phyloP scores from a whole-genome alignment of 2,113 vertebrate species.

The Brachionichthys hirsutus region DNA sequence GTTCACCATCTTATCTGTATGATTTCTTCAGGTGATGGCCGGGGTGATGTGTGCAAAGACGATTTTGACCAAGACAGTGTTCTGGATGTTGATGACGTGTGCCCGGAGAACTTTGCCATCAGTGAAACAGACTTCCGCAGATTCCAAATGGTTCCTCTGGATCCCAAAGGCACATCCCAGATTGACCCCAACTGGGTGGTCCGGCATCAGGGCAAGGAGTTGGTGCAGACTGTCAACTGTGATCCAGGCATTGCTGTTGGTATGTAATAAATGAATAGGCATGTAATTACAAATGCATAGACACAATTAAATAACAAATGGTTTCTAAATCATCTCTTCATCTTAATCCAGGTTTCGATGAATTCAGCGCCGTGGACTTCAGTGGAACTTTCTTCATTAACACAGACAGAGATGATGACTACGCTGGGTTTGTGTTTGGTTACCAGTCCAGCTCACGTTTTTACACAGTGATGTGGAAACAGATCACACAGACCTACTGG shows the following conservation, averaged over 20 bases:
- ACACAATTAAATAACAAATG: neutral
- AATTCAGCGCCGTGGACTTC: conserved; percentile 98
- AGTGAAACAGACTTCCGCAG: conserved; percentile 96
- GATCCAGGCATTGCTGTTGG: conserved; percentile 97
- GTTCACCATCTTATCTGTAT: neutral
- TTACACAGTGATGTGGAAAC: conserved; percentile 99
- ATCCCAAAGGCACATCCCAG: conserved; percentile 96
- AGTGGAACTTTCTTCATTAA: conserved; percentile 99
- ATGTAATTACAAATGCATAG: neutral
- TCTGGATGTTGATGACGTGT: conserved; percentile 92
- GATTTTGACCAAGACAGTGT: conserved; percentile 96
- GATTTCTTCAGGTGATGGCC: conserved; percentile 85
- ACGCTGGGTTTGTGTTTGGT: conserved; percentile 96
- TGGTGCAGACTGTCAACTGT: conserved; percentile 98
- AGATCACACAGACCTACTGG: conserved; percentile 98
- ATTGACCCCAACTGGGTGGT: conserved; percentile 99
- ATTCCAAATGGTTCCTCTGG: conserved; percentile 99
- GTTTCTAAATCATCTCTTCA: conserved; percentile 18
- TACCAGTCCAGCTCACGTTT: conserved; percentile 98
- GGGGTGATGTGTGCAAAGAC: conserved; percentile 94
- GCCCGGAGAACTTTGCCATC: conserved; percentile 94
- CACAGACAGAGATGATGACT: conserved; percentile 96
- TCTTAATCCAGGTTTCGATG: conserved; percentile 85
- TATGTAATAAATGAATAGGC: conserved; percentile 62
- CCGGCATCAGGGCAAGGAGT: conserved; percentile 96